Percentiles rank a stretch among this genome's conserved stretches.
Evolutionary conservation across 2,113 vertebrate genomes (phyloP).

Genomic region (Rhinogobius similis): DNA sequence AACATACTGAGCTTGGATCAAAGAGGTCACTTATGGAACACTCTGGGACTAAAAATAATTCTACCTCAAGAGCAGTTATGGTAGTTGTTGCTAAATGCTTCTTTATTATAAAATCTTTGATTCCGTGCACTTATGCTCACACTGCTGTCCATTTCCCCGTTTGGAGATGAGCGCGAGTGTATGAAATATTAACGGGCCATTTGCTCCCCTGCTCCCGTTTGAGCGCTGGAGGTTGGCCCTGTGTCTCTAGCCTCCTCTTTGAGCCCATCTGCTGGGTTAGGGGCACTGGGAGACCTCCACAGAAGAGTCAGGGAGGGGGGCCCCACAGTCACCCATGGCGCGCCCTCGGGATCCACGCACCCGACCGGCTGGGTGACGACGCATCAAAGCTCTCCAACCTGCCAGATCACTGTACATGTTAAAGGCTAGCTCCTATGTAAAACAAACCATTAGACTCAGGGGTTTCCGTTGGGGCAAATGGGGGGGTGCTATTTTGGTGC

Average conservation of each 20-base stretch:
- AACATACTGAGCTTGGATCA: not conserved
- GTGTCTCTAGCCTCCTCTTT: constrained; percentile 73
- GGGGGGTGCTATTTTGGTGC: constrained; percentile 57
- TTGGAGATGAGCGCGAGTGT: constrained; percentile 70
- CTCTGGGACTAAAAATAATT: not conserved
- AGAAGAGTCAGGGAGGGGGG: constrained; percentile 43
- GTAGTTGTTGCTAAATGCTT: constrained; percentile 70
- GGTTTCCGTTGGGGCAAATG: constrained; percentile 26
- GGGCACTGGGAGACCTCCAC: constrained; percentile 69
- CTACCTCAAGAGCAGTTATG: constrained; percentile 42
- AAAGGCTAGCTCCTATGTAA: constrained; percentile 62
- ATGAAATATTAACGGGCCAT: constrained; percentile 79
- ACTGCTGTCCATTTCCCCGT: constrained; percentile 55
- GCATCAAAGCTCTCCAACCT: constrained; percentile 74
- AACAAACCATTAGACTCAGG: constrained; percentile 50
- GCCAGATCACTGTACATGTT: constrained; percentile 71
- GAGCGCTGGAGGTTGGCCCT: constrained; percentile 71
- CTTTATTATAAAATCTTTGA: constrained; percentile 72
- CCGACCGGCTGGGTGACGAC: constrained; percentile 73
- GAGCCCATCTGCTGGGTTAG: constrained; percentile 77
- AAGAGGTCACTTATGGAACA: not conserved
- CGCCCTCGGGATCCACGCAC: constrained; percentile 67
- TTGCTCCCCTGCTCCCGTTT: constrained; percentile 76
- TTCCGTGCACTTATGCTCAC: constrained; percentile 46
- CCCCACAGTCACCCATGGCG: constrained; percentile 63